These are phyloP conservation scores for Lipotes vexillifer DNA, from an alignment of 2,113 vertebrate species.

Conservation along the genomic window DNA sequence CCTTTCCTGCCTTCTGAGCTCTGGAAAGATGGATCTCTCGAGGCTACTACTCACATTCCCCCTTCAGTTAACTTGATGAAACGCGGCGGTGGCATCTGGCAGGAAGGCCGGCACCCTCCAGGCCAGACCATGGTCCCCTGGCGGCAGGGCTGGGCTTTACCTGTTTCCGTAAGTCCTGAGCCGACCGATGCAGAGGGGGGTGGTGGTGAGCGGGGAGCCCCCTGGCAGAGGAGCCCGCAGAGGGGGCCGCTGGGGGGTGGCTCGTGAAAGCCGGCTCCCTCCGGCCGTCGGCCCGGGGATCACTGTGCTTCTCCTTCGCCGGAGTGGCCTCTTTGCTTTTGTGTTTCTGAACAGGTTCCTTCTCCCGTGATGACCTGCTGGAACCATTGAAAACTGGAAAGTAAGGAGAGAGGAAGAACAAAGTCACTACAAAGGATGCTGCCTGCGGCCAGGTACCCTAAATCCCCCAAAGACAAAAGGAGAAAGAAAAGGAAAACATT, in stretches of 20 bases:
- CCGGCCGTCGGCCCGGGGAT: slow-evolving; percentile 86
- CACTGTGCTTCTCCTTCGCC: slow-evolving; percentile 90
- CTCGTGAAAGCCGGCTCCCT: slow-evolving; percentile 83
- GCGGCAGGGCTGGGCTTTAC: slow-evolving; percentile 62
- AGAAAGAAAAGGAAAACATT: background rate
- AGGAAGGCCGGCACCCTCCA: background rate
- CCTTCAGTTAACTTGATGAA: background rate
- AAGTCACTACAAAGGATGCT: background rate
- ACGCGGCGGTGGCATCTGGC: no score
- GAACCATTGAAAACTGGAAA: slow-evolving; percentile 92
- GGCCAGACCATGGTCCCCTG: rapidly evolving
- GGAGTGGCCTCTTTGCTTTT: slow-evolving; percentile 87
- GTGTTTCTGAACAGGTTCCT: slow-evolving; percentile 85
- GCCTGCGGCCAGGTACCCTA: background rate
- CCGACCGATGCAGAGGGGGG: slow-evolving; percentile 87
- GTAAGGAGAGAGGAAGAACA: background rate
- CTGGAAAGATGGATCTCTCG: rapidly evolving
- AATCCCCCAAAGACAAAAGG: background rate
- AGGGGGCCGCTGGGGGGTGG: slow-evolving; percentile 76
- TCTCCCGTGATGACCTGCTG: slow-evolving; percentile 86
- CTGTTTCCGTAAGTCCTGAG: slow-evolving; percentile 97
- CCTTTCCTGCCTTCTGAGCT: background rate
- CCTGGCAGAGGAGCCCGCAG: slow-evolving; percentile 83
- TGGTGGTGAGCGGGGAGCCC: slow-evolving; percentile 84
- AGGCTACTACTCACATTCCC: background rate